Evolutionary conservation across 2,888 invertebrate species (phyloP).

Genomic region (Baccha elongata): DNA sequence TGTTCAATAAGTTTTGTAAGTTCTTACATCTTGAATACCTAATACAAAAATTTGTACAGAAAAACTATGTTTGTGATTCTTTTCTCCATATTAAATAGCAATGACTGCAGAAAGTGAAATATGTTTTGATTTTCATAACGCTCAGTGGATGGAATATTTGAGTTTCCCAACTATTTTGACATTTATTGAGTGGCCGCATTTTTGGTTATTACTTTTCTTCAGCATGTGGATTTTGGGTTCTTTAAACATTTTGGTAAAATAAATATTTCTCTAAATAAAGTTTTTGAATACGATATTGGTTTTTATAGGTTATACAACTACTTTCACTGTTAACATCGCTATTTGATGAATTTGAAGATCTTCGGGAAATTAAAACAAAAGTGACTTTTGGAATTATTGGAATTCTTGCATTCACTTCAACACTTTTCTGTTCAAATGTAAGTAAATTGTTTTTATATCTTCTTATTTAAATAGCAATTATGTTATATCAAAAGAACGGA

Average conservation of each 20-base stretch:
- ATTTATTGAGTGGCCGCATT: constrained; percentile 13
- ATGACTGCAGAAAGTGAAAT: too few relatives aligned
- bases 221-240: constrained; percentile 25
- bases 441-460: constrained; percentile 48
- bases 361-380: constrained; percentile 75
- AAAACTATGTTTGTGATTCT: too few relatives aligned
- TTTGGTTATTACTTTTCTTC: constrained; percentile 35
- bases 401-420: neutral
- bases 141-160: constrained; percentile 4
- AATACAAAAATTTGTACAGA: too few relatives aligned
- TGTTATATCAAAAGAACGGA: neutral
- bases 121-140: too few relatives aligned
- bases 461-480: too few relatives aligned
- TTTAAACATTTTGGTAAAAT: constrained; percentile 26
- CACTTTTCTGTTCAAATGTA: constrained; percentile 28
- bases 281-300: neutral
- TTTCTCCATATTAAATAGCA: too few relatives aligned
- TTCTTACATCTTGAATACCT: too few relatives aligned
- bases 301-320: constrained; percentile 44
- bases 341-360: constrained; percentile 78
- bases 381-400: constrained; percentile 75
- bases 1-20: neutral
- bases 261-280: too few relatives aligned
- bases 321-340: constrained; percentile 77
- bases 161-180: constrained; percentile 1